Percentiles rank a stretch among this genome's conserved stretches.
phyloP scores from a whole-genome alignment of 2,113 vertebrate genomes.

The Chelonoidis abingdonii region DNA sequence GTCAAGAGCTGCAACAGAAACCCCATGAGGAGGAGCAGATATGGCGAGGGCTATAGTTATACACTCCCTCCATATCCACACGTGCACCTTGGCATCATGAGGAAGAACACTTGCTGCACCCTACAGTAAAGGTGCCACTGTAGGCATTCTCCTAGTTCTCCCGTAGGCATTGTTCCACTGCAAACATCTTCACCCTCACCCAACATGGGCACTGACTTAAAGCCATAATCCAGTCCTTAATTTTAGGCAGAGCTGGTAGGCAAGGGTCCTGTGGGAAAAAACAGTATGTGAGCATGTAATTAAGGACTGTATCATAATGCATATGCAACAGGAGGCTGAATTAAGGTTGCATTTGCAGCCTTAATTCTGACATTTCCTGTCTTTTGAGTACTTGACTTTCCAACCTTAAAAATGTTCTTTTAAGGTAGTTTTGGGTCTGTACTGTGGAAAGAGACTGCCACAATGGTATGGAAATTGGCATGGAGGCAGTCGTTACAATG shows the following conservation, averaged over 20 bases:
- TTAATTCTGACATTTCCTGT: slow-evolving; percentile 68
- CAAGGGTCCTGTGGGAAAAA: slow-evolving; percentile 28
- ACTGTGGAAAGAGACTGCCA: not conserved
- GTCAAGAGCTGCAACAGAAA: not conserved
- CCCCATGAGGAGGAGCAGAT: not conserved
- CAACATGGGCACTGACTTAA: not conserved
- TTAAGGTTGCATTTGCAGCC: slow-evolving; percentile 32
- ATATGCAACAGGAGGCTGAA: not conserved
- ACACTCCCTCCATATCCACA: not conserved
- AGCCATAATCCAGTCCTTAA: not conserved
- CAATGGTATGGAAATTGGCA: not conserved
- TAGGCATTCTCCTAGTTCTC: not conserved
- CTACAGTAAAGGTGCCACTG: not conserved
- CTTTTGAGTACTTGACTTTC: slow-evolving; percentile 26
- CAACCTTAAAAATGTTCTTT: not conserved
- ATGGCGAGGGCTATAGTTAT: not conserved
- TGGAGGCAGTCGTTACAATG: not conserved
- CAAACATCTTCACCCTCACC: not conserved
- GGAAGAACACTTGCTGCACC: not conserved
- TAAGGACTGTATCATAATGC: not conserved
- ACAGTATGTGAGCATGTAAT: not conserved
- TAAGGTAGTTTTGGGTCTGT: not conserved
- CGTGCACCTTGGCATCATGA: not conserved
- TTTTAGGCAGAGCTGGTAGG: not conserved
- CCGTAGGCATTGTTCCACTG: not conserved